Evolutionary conservation across 2,888 invertebrate species (phyloP).

Genomic region (Brenthis hecate): DNA sequence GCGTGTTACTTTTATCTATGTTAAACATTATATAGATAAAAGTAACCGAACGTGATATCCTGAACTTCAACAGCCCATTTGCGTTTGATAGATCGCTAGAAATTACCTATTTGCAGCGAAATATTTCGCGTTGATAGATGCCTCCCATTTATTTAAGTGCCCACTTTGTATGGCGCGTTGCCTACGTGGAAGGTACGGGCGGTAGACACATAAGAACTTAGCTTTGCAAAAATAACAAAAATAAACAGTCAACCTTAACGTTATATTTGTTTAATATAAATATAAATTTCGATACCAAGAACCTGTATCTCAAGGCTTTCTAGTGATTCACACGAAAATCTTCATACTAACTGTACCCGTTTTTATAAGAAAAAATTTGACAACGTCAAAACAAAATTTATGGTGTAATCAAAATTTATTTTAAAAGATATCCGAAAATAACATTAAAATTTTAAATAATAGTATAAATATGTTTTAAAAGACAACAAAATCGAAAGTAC

Average conservation of each 20-base stretch:
- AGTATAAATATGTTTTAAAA: no score
- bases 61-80: slow-evolving; percentile 21
- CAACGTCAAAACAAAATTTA: no score
- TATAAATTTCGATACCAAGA: background rate
- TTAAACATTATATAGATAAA: background rate
- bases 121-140: slow-evolving; percentile 36
- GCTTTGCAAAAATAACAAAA: slow-evolving; percentile 4
- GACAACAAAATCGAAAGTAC: no score
- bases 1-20: background rate
- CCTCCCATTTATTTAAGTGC: slow-evolving; percentile 41
- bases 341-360: no score
- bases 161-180: slow-evolving; percentile 32
- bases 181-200: slow-evolving; percentile 20
- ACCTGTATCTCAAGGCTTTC: no score
- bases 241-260: background rate
- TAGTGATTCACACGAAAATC: no score
- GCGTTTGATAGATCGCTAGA: slow-evolving; percentile 23
- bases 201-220: background rate
- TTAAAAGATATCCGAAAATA: no score
- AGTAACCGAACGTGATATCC: slow-evolving; percentile 5
- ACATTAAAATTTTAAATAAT: no score
- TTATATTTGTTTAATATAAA: background rate
- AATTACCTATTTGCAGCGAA: slow-evolving; percentile 35
- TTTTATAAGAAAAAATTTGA: no score
- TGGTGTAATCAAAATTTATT: no score